phyloP scores from a whole-genome alignment of 2,797 vertebrate genomes.

The Erethizon dorsatum region DNA sequence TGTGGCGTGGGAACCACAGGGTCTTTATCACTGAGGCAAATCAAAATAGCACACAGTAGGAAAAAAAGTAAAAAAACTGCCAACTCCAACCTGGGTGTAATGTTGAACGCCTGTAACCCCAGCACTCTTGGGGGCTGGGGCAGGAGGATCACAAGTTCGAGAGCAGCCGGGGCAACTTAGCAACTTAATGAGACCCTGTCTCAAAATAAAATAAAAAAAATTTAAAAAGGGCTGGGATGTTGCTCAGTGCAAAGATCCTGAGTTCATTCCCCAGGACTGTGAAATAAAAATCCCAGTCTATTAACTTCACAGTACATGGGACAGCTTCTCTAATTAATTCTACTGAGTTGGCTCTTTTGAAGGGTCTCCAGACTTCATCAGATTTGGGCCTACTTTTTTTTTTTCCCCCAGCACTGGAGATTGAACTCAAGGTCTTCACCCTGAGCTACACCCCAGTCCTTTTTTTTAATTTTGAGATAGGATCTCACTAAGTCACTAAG shows the following conservation, averaged over 20 bases:
- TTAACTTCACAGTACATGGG: not conserved
- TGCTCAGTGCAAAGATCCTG: not conserved
- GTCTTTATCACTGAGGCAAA: not conserved
- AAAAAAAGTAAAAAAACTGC: not conserved
- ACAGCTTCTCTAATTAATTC: not conserved
- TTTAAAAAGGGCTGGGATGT: not conserved
- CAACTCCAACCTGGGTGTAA: not conserved
- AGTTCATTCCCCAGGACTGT: not conserved
- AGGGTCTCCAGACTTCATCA: not conserved
- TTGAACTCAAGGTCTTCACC: not conserved
- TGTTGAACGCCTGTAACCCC: not conserved
- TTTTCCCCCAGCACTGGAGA: not conserved
- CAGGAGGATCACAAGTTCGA: not conserved
- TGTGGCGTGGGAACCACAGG: fast-evolving
- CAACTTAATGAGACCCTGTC: not conserved
- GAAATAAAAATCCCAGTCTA: not conserved
- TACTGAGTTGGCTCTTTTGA: not conserved
- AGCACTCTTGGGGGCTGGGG: not conserved
- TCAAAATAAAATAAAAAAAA: not conserved
- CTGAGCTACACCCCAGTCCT: not conserved
- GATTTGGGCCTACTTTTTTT: not conserved
- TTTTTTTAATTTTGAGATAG: not conserved
- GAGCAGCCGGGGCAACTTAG: not conserved
- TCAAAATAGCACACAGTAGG: not conserved
- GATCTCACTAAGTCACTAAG: not conserved